These are phyloP conservation scores for Tiliacea citrago DNA, from an alignment of 2,888 invertebrate genomes.

Conservation along the genomic window DNA sequence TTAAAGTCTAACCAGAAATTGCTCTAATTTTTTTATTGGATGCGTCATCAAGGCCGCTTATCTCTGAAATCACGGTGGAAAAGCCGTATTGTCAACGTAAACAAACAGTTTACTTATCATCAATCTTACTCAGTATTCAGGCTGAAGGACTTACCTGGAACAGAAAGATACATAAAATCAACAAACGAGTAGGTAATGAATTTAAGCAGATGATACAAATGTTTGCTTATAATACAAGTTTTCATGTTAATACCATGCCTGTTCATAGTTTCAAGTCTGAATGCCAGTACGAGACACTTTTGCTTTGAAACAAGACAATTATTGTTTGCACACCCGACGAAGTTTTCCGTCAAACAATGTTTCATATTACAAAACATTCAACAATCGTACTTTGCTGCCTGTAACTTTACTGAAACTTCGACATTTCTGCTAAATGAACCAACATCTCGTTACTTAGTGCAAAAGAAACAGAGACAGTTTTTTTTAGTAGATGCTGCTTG, in stretches of 20 bases:
- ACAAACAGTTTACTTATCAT: conserved; percentile 52
- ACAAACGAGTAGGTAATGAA: conserved; percentile 39
- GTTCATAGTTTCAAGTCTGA: conserved; percentile 47
- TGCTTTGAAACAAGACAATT: conserved; percentile 73
- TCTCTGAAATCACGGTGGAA: conserved; percentile 23
- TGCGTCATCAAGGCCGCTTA: conserved; percentile 32
- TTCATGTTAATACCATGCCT: conserved; percentile 45
- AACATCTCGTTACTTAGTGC: conserved; percentile 25
- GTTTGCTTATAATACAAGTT: conserved; percentile 35
- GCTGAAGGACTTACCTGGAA: conserved; percentile 76
- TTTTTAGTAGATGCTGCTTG: conserved; percentile 15
- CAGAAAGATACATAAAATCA: conserved; percentile 64
- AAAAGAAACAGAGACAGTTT: conserved; percentile 25
- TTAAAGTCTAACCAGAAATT: background rate
- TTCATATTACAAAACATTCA: conserved; percentile 81
- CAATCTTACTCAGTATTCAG: conserved; percentile 61
- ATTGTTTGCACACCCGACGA: conserved; percentile 77
- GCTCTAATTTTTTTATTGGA: conserved; percentile 17
- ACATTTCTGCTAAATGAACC: conserved; percentile 51
- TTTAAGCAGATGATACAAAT: conserved; percentile 24
- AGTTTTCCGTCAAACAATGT: conserved; percentile 82
- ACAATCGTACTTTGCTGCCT: conserved; percentile 55
- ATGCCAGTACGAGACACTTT: conserved; percentile 52
- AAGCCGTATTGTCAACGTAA: conserved; percentile 15
- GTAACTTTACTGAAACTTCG: conserved; percentile 52